phyloP scores from a whole-genome alignment of 2,113 vertebrate genomes.

The Upupa epops region DNA sequence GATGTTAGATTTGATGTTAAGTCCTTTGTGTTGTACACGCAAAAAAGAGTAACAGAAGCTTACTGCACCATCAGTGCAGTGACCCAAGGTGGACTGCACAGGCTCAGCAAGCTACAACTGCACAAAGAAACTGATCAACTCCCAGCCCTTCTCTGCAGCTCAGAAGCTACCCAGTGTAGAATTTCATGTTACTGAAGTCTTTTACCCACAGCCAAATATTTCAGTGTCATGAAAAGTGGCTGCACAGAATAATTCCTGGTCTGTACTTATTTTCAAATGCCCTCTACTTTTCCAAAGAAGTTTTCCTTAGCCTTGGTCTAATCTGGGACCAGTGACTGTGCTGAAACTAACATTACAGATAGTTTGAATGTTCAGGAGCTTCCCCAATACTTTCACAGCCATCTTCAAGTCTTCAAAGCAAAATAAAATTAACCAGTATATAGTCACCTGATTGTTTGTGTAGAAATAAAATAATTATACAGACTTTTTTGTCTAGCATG shows the following conservation, averaged over 20 bases:
- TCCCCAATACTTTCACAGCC: neutral
- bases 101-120: neutral
- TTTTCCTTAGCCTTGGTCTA: neutral
- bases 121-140: neutral
- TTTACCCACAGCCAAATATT: neutral
- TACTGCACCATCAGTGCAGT: neutral
- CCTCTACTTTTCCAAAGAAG: neutral
- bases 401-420: neutral
- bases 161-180: neutral
- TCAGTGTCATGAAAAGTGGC: neutral
- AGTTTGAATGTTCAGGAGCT: neutral
- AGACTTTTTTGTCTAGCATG: neutral
- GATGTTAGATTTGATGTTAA: neutral
- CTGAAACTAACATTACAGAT: fast-evolving
- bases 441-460: neutral
- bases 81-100: neutral
- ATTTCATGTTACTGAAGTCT: constrained; percentile 27
- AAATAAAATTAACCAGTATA: neutral
- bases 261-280: neutral
- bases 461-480: neutral
- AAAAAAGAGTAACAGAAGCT: neutral
- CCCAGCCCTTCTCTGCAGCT: neutral
- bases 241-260: neutral
- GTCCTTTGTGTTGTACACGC: neutral
- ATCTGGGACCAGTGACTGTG: neutral